Base-by-base conservation (phyloP, 64 coral and sea anemone species). In the Actinia tenebrosa region DNA sequence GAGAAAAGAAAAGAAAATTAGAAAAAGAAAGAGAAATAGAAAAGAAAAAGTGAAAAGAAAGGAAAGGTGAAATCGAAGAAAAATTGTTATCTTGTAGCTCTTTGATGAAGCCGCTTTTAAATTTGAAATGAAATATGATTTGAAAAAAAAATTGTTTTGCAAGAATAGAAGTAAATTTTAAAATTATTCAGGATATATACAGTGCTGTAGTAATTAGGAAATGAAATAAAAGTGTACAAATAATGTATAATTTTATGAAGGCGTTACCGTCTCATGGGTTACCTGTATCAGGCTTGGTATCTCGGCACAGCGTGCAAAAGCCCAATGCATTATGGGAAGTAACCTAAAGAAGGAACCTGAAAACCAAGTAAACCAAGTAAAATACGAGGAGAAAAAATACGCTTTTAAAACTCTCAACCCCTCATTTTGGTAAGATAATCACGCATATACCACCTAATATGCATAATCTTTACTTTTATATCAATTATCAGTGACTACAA, bases 341-440 rank as follows among this genome's bases (percentile, higher is more conserved):
- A 45, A 81, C 3, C 16, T 50, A 53, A 81, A 80, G 47, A 53
- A 81, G 79, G 45, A 81, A 53, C 45, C 79, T 50, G 79, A 81
- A 58, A 58, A 58, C 56, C 56, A 58, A 58, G 47, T 50, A 81
- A 46, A 81, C 17, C 79, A 53, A 81, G 79, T 22, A 50, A 81
- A 81, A 50, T 20, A 20, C 50, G 46, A 81, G 18, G 79, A 81
- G 79, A 50, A 81, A 81, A 81, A 81, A 45, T 3, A 16, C 79
- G 79, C 79, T 10, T 22, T n/a, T 22, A 45, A 18, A 81, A n/a
- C 79, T 53, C 18, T 20, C 5, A 15, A 22, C 50, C 19, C 79
- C 44, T 81, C 19, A n/a, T 81, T 22, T 81, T 81, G 79, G 79
- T 81, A 52, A 81, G 79, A 81, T 53, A 81, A 81, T 18, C 25